Base-by-base conservation (phyloP, 2,888 invertebrate genomes). In the Machimus rusticus region DNA sequence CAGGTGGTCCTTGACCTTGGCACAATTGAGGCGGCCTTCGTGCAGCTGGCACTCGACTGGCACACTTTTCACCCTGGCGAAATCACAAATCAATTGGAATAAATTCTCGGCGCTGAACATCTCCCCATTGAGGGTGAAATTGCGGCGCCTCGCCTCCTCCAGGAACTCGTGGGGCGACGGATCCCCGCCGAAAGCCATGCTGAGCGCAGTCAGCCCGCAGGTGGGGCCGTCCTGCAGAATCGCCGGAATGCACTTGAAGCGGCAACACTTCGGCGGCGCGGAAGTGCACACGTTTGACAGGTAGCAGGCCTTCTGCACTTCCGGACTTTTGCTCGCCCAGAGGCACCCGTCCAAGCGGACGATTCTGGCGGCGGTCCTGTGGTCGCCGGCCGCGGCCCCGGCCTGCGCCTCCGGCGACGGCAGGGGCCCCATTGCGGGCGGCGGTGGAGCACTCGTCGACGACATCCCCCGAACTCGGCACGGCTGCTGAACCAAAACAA, bases 191-290 rank as follows among this genome's bases (percentile, higher is more conserved):
- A 95, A 93, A 79, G 96, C 94, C 96, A 98, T 98, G 57, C 96
- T 96, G 43, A 98, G 92, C 2, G 98, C 97, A n/a, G 97, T 96
- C 87, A 98, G 92, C 9, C 98, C 98, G 93, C 98, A 98, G 90
- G 97, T 98, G 4, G 96, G 96, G 0, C 96, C 93, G n/a, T 90
- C 89, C 89, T 93, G 93, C 0, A 92, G 87, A 19, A 92, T 90
- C 12, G 91, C 90, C 34, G 88, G 28, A 16, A 93, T 90, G 81
- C 90, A 91, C 88, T 91, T 93, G 88, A 94, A 94, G 87, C 92
- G 92, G 88, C 93, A 94, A 85, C 90, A 91, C 89, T 93, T 93
- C 2, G 95, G 95, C 78, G 93, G 90, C 82, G 91, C 90, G 37
- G 93, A 89, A 57, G 93, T 92, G 89, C 94, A 94, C 28, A 95